Conservation (phyloP, 2,888 invertebrate genomes). For the Pheosia tremula region DNA sequence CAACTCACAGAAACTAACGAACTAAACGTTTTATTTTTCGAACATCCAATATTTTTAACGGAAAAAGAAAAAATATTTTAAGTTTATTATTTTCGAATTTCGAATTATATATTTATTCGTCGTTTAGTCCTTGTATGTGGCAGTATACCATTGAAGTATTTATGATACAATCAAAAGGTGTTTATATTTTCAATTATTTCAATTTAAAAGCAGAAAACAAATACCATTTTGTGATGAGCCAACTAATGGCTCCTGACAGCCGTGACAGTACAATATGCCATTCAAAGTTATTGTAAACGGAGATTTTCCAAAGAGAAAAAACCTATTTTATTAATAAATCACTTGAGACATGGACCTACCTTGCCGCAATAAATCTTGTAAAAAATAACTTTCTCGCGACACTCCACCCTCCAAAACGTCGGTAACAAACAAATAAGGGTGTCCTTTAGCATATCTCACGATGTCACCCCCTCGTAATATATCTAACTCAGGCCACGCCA, state of each 20-base stretch:
- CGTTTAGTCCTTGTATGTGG: too few relatives aligned
- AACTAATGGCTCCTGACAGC: too few relatives aligned
- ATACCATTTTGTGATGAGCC: too few relatives aligned
- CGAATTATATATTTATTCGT: too few relatives aligned
- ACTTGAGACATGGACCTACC: neutral
- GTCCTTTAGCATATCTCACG: conserved; percentile 29
- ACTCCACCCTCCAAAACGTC: conserved; percentile 1
- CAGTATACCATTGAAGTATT: too few relatives aligned
- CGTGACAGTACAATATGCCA: too few relatives aligned
- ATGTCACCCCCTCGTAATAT: conserved; percentile 36
- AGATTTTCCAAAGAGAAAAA: too few relatives aligned
- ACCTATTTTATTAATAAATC: neutral
- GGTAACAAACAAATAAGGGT: conserved; percentile 6
- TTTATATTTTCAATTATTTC: too few relatives aligned
- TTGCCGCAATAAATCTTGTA: conserved; percentile 1
- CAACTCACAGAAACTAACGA: conserved; percentile 21
- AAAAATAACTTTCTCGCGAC: conserved; percentile 4
- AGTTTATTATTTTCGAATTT: neutral
- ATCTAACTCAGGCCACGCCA: conserved; percentile 44
- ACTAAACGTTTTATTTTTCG: conserved; percentile 16
- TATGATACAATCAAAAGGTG: too few relatives aligned
- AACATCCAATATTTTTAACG: neutral
- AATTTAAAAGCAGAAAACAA: too few relatives aligned
- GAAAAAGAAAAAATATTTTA: conserved; percentile 7
- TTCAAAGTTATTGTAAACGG: too few relatives aligned